A percentile compares a stretch with the other conserved stretches of the same genome.
Evolutionary conservation across 2,888 invertebrate species (phyloP).

Genomic region (Ceratothoa steindachneri): DNA sequence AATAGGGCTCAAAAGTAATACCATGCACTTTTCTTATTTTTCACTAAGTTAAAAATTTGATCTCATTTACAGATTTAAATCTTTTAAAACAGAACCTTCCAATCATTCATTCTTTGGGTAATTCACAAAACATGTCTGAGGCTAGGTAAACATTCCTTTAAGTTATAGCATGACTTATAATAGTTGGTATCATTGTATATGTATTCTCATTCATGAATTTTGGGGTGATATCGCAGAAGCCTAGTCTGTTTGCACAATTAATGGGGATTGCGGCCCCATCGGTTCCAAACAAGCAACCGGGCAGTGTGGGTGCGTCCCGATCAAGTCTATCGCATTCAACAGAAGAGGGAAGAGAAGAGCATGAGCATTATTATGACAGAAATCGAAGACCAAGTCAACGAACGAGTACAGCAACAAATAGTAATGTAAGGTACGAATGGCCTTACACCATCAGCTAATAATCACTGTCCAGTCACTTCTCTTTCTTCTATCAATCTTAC

Average conservation of each 20-base stretch:
- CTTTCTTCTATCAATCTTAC: no score
- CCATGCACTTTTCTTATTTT: no score
- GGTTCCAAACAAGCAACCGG: conserved; percentile 23
- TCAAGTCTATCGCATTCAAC: conserved; percentile 32
- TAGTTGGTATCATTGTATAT: neutral
- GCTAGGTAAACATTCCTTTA: no score
- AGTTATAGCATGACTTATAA: neutral
- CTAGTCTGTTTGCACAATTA: conserved; percentile 48
- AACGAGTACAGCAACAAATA: conserved; percentile 34
- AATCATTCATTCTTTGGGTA: no score
- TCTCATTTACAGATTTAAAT: no score
- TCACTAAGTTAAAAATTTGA: no score
- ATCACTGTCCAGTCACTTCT: no score
- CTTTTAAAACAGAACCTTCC: no score
- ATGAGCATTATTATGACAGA: conserved; percentile 15
- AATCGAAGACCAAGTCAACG: conserved; percentile 30
- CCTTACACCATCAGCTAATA: no score
- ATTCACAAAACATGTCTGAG: no score
- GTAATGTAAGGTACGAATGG: conserved; percentile 43
- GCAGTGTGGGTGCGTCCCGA: conserved; percentile 31
- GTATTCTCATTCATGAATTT: neutral
- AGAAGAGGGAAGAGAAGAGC: conserved; percentile 21
- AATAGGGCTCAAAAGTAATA: no score
- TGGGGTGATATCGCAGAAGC: conserved; percentile 38
- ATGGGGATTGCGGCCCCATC: conserved; percentile 48